phyloP scores from a whole-genome alignment of 2,888 invertebrate genomes.

The Tuta absoluta region DNA sequence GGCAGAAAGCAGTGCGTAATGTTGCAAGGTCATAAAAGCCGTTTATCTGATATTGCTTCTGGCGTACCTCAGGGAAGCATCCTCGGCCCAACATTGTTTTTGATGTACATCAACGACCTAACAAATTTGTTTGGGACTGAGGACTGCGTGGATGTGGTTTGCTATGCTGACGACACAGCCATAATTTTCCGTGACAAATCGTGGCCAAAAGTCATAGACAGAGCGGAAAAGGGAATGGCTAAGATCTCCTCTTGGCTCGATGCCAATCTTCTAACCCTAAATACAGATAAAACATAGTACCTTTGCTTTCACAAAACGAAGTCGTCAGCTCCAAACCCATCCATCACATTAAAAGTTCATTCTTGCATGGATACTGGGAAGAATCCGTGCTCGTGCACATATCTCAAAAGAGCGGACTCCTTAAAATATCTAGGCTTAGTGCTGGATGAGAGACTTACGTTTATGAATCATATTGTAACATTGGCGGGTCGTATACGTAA shows the following conservation, averaged over 20 bases:
- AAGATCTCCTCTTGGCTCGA: too few relatives aligned
- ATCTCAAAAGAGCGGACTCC: too few relatives aligned
- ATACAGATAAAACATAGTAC: too few relatives aligned
- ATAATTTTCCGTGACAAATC: not conserved
- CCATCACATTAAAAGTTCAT: too few relatives aligned
- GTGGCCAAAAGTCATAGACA: too few relatives aligned
- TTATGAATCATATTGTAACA: not conserved
- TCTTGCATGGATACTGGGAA: too few relatives aligned
- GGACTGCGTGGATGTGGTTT: not conserved
- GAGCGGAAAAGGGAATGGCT: too few relatives aligned
- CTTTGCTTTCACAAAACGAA: not conserved
- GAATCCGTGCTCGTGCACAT: too few relatives aligned
- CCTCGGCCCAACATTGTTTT: too few relatives aligned
- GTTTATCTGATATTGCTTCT: not conserved
- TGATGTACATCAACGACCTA: not conserved
- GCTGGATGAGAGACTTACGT: not conserved
- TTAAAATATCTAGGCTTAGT: too few relatives aligned
- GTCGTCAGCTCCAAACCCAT: not conserved
- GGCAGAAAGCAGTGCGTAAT: not conserved
- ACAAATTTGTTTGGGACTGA: not conserved
- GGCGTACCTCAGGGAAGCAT: not conserved
- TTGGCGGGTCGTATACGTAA: not conserved
- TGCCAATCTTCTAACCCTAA: too few relatives aligned
- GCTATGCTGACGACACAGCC: constrained; percentile 1
- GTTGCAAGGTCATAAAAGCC: not conserved